Conservation (phyloP, 2,113 vertebrate species). For the Nycticorax nycticorax region DNA sequence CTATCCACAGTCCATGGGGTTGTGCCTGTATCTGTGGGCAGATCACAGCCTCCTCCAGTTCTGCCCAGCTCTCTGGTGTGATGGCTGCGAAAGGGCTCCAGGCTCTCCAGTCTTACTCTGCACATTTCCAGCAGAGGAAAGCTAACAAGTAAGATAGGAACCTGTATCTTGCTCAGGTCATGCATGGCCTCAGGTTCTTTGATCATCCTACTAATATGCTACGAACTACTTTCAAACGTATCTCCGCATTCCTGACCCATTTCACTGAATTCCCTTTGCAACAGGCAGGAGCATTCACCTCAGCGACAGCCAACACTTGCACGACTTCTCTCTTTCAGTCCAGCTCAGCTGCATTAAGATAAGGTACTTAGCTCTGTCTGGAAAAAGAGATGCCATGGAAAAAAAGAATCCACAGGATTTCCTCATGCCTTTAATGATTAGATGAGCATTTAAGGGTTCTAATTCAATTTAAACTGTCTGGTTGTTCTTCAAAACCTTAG, state of each 20-base stretch:
- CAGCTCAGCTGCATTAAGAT: not conserved
- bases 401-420: not conserved
- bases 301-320: not conserved
- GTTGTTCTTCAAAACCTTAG: not conserved
- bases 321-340: not conserved
- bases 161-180: not conserved
- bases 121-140: not conserved
- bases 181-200: not conserved
- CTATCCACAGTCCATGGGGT: no score
- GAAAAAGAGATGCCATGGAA: not conserved
- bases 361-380: not conserved
- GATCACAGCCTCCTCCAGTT: not conserved
- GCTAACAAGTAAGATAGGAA: not conserved
- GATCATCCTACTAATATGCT: not conserved
- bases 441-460: not conserved
- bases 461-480: not conserved
- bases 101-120: not conserved
- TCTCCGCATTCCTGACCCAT: not conserved
- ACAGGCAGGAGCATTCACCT: not conserved
- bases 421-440: not conserved
- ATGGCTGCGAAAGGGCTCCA: accelerated
- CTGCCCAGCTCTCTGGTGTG: not conserved
- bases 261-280: not conserved
- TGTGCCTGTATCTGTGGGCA: not conserved
- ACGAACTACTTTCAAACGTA: not conserved